Evolutionary conservation across 1,140 invertebrate species (phyloP).

Genomic region (Eriocheir sinensis): DNA sequence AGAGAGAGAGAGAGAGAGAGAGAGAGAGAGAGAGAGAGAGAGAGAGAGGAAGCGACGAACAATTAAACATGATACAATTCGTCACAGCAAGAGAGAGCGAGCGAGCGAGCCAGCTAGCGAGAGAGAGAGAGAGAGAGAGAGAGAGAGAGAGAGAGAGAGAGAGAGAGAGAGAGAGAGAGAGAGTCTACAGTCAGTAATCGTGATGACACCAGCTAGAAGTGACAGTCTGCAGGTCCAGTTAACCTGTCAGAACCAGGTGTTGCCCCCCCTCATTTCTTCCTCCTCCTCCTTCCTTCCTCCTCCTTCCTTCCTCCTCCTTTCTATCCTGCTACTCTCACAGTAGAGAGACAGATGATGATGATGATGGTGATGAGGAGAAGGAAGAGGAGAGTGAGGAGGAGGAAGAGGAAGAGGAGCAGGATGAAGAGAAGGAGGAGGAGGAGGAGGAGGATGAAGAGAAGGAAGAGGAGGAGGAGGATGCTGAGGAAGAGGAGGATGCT

Average conservation of each 20-base stretch:
- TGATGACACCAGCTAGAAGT: not conserved
- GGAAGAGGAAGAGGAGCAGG: too few species aligned
- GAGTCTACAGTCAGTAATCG: not conserved
- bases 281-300: not conserved
- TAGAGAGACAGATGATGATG: not conserved
- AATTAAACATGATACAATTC: conserved; percentile 6
- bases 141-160: conserved; percentile 22
- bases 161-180: conserved; percentile 1
- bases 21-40: not conserved
- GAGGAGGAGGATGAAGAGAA: not conserved
- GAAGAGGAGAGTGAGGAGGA: not conserved
- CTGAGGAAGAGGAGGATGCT: too few species aligned
- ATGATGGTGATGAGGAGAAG: too few species aligned
- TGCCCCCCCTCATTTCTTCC: not conserved
- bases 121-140: not conserved
- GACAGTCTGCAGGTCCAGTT: not conserved
- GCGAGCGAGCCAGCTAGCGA: too few species aligned
- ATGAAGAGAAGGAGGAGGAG: not conserved
- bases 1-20: not conserved
- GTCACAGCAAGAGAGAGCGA: not conserved
- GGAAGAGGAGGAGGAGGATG: not conserved
- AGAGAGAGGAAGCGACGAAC: not conserved
- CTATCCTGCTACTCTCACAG: not conserved
- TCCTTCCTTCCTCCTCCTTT: not conserved
- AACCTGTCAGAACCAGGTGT: not conserved